These are phyloP conservation scores for Gymnorhina tibicen DNA, from an alignment of 2,113 vertebrate species.

Conservation along the genomic window DNA sequence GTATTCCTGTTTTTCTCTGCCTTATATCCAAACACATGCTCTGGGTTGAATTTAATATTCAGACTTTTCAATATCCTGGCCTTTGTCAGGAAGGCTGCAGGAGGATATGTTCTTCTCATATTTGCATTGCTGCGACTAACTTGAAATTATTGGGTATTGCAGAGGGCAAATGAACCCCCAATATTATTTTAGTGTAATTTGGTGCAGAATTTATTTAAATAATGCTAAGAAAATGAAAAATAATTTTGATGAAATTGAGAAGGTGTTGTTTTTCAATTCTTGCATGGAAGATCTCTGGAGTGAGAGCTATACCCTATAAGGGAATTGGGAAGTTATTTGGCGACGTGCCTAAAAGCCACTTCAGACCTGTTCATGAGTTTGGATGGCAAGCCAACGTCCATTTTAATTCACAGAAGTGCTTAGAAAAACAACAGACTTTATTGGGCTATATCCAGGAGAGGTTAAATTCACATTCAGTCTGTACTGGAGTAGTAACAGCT, in stretches of 20 bases:
- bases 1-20: background rate
- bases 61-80: background rate
- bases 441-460: conserved; percentile 37
- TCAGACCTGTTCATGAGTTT: conserved; percentile 51
- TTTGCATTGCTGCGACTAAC: background rate
- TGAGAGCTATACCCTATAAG: conserved; percentile 63
- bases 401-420: conserved; percentile 66
- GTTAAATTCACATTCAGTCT: conserved; percentile 64
- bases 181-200: conserved; percentile 4
- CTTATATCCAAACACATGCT: background rate
- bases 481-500: conserved; percentile 66
- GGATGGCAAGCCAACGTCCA: conserved; percentile 54
- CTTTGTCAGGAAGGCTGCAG: background rate
- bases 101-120: background rate
- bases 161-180: background rate
- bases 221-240: conserved; percentile 18
- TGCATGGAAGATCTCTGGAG: conserved; percentile 20
- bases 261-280: conserved; percentile 9
- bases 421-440: conserved; percentile 52
- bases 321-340: conserved; percentile 68
- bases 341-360: conserved; percentile 63
- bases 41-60: background rate
- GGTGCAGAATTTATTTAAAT: background rate
- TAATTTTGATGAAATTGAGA: conserved; percentile 30
- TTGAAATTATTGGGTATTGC: background rate